phyloP scores from a whole-genome alignment of 2,888 invertebrate species.

The Cerastis rubricosa region DNA sequence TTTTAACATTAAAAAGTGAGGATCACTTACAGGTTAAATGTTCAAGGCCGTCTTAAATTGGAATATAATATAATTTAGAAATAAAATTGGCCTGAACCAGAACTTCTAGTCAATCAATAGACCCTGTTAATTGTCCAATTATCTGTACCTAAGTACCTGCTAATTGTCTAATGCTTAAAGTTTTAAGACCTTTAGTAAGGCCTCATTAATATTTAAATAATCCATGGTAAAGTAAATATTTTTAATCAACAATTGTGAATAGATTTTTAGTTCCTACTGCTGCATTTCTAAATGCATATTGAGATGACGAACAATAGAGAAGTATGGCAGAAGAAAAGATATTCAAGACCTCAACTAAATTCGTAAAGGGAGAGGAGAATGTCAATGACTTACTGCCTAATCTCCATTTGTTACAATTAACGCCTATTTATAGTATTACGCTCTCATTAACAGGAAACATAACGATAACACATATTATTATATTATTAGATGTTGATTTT shows the following conservation, averaged over 20 bases:
- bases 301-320: neutral
- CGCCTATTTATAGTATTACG: constrained; percentile 4
- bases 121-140: constrained; percentile 49
- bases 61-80: neutral
- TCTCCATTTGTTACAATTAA: constrained; percentile 8
- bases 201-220: constrained; percentile 19
- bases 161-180: constrained; percentile 25
- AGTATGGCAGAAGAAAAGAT: neutral
- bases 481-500: constrained; percentile 57
- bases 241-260: neutral
- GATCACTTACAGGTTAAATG: neutral
- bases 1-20: neutral
- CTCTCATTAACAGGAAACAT: constrained; percentile 26
- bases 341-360: neutral
- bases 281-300: neutral
- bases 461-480: constrained; percentile 49
- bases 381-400: neutral
- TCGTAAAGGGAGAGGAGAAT: neutral
- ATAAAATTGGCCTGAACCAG: constrained; percentile 6
- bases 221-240: neutral
- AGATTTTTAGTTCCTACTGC: neutral
- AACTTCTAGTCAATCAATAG: constrained; percentile 19
- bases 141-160: constrained; percentile 10
- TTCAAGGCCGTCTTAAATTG: neutral
- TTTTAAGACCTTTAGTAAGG: constrained; percentile 4